phyloP scores from a whole-genome alignment of 1,140 invertebrate species.

The Semibalanus balanoides region DNA sequence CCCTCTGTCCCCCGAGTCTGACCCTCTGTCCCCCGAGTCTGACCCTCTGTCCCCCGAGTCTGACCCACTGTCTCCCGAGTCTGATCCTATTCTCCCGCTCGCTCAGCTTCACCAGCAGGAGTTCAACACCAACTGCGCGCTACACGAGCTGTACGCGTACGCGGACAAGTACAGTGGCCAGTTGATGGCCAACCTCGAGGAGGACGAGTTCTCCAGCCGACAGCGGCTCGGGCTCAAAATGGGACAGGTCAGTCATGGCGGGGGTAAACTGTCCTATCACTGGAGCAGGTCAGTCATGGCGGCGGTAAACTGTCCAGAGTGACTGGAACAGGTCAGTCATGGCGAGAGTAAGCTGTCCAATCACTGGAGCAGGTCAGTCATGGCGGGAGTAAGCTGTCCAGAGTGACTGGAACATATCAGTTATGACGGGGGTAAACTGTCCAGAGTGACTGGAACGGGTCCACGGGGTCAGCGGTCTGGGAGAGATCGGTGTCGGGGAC shows the following conservation, averaged over 20 bases:
- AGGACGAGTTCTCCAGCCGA: constrained; percentile 95
- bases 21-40: no score
- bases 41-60: no score
- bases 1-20: no score
- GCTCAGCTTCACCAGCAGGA: constrained; percentile 78
- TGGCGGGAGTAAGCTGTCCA: no score
- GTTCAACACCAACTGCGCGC: constrained; percentile 92
- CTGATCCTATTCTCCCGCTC: constrained; percentile 7
- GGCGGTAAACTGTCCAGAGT: no score
- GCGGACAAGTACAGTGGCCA: constrained; percentile 93
- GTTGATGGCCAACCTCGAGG: constrained; percentile 85
- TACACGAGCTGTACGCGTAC: constrained; percentile 88
- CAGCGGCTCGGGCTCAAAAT: constrained; percentile 85
- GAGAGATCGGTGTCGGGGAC: no score
- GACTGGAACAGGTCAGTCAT: constrained; percentile 73
- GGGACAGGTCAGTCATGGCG: constrained; percentile 58
- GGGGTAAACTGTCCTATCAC: no score
- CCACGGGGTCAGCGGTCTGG: no score
- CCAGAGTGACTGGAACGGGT: no score
- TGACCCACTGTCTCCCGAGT: no score
- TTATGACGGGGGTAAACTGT: background rate
- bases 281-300: no score
- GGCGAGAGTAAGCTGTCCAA: background rate
- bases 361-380: no score
- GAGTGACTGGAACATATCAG: constrained; percentile 89